These are phyloP conservation scores for Craterocephalus amniculus DNA, from an alignment of 2,797 vertebrate genomes.

Conservation along the genomic window DNA sequence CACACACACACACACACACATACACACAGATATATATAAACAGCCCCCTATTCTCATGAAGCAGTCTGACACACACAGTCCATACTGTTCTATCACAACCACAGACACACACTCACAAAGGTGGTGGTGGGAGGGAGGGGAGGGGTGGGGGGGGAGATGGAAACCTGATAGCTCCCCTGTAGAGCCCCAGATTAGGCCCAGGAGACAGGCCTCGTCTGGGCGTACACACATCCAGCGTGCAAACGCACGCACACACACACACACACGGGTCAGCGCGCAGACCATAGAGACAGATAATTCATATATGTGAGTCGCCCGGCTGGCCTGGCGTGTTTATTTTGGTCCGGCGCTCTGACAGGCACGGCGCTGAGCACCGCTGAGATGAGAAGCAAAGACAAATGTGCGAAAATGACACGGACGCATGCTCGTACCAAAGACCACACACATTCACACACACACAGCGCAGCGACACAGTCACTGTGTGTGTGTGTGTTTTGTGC, in stretches of 20 bases:
- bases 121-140: constrained; percentile 35
- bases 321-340: constrained; percentile 74
- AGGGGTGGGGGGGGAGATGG: no score
- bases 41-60: constrained; percentile 20
- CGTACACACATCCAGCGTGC: constrained; percentile 50
- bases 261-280: constrained; percentile 46
- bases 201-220: constrained; percentile 70
- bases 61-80: constrained; percentile 45
- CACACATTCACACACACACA: constrained; percentile 42
- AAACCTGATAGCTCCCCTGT: constrained; percentile 67
- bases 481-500: not conserved
- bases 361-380: constrained; percentile 57
- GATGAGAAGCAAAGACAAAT: constrained; percentile 74
- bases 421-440: constrained; percentile 50
- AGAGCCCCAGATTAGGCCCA: constrained; percentile 74
- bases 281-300: constrained; percentile 66
- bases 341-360: constrained; percentile 58
- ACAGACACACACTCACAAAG: constrained; percentile 54
- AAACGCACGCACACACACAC: constrained; percentile 49
- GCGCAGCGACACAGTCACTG: not conserved
- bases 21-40: constrained; percentile 9
- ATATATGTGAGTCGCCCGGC: constrained; percentile 66
- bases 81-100: constrained; percentile 55
- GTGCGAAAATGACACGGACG: constrained; percentile 68
- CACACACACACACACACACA: constrained; percentile 9